These are phyloP conservation scores for Bombus fervidus DNA, from an alignment of 1,140 invertebrate genomes.

Conservation along the genomic window DNA sequence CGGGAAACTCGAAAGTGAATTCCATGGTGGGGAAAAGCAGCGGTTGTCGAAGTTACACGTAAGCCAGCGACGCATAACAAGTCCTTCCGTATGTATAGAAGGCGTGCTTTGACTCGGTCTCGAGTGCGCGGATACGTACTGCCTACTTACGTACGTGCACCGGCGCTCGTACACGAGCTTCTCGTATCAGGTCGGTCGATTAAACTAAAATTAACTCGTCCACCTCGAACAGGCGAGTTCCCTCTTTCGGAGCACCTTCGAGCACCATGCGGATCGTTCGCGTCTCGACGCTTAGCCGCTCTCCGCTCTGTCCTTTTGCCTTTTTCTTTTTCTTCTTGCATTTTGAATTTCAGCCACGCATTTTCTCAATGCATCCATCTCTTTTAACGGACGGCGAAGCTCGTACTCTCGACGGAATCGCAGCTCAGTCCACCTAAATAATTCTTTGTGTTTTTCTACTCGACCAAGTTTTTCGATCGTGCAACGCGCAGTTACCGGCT, in stretches of 20 bases:
- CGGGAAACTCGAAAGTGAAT: conserved; percentile 59
- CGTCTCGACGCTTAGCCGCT: conserved; percentile 1
- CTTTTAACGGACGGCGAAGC: neutral
- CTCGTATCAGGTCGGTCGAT: conserved; percentile 69
- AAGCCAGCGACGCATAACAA: conserved; percentile 42
- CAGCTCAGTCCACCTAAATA: neutral
- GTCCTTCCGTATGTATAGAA: conserved; percentile 30
- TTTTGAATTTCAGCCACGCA: neutral
- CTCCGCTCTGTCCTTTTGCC: conserved; percentile 18
- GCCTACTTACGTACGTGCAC: conserved; percentile 49
- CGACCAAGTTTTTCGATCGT: neutral
- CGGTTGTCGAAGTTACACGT: conserved; percentile 41
- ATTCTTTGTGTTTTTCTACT: neutral
- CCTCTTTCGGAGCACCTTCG: conserved; percentile 53
- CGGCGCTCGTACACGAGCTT: conserved; percentile 48
- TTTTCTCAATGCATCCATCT: neutral
- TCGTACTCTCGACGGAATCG: neutral
- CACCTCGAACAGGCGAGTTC: conserved; percentile 59
- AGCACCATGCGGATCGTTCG: conserved; percentile 13
- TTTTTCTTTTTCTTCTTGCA: neutral
- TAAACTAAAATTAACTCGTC: conserved; percentile 74
- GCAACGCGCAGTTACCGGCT: neutral
- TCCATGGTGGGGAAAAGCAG: conserved; percentile 16
- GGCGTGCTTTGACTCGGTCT: conserved; percentile 28
- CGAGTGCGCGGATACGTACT: conserved; percentile 7